Evolutionary conservation across 2,888 invertebrate species (phyloP).

Genomic region (Drosophila falleni): DNA sequence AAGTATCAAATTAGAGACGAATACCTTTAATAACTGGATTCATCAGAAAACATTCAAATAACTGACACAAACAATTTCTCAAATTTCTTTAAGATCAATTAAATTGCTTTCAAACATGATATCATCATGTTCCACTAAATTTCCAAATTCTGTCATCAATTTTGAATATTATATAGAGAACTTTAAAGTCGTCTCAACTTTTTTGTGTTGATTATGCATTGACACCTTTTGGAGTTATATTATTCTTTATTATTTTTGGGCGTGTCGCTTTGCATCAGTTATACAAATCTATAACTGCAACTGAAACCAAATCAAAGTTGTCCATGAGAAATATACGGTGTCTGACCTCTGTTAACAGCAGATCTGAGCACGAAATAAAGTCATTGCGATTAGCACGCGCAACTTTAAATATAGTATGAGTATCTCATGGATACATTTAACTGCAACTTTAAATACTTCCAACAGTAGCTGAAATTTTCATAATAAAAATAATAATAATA

Average conservation of each 20-base stretch:
- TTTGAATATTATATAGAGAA: constrained; percentile 18
- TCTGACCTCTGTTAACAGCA: constrained; percentile 63
- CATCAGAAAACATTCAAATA: background rate
- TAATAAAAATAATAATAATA: constrained; percentile 20
- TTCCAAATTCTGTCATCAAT: background rate
- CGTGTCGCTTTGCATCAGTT: constrained; percentile 17
- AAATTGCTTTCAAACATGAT: constrained; percentile 4
- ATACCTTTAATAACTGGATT: constrained; percentile 6
- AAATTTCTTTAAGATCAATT: background rate
- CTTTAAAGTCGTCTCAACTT: constrained; percentile 18
- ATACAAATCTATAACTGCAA: constrained; percentile 21
- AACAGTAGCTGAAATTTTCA: constrained; percentile 40
- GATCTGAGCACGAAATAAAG: constrained; percentile 61
- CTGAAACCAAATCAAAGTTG: constrained; percentile 51
- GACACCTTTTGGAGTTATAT: constrained; percentile 45
- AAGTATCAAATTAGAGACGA: constrained; percentile 10
- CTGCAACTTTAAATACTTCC: background rate
- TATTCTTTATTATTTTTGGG: background rate
- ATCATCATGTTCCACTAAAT: constrained; percentile 2
- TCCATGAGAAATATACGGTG: constrained; percentile 52
- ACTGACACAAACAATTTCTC: background rate
- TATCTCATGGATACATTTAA: constrained; percentile 58
- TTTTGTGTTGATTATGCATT: constrained; percentile 32
- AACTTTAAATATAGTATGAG: constrained; percentile 12
- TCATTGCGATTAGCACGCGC: constrained; percentile 76